phyloP scores from a whole-genome alignment of 2,797 vertebrate species.

The Enteromius afrohamiltoni region DNA sequence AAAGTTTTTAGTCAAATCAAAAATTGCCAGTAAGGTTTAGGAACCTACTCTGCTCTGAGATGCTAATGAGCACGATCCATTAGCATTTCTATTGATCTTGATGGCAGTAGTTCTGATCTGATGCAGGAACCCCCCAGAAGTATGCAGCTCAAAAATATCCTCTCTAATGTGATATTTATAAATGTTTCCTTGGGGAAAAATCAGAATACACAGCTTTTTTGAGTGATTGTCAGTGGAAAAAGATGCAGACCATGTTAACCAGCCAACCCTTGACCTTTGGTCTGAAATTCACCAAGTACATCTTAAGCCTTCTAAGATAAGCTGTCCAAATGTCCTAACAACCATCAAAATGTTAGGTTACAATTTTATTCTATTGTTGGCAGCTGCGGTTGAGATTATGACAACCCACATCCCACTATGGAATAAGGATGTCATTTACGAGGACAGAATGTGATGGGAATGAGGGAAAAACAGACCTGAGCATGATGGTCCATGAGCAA shows the following conservation, averaged over 20 bases:
- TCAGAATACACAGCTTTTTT: background rate
- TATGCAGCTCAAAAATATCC: background rate
- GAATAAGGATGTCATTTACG: conserved; percentile 68
- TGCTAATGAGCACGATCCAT: background rate
- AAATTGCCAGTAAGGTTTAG: conserved; percentile 50
- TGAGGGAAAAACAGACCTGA: conserved; percentile 61
- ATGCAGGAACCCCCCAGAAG: background rate
- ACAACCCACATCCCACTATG: background rate
- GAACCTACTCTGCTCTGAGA: background rate
- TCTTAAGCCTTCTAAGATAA: background rate
- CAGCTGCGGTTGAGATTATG: background rate
- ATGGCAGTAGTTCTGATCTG: conserved; percentile 4
- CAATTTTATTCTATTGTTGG: conserved; percentile 4
- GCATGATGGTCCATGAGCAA: conserved; percentile 73
- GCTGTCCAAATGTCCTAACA: background rate
- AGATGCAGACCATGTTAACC: background rate
- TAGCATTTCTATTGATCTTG: conserved; percentile 13
- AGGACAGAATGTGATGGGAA: conserved; percentile 73
- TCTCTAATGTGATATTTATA: background rate
- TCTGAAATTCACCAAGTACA: background rate
- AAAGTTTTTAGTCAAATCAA: conserved; percentile 28
- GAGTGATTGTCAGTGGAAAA: background rate
- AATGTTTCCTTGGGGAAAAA: background rate
- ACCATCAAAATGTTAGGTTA: background rate
- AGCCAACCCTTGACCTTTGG: background rate